Base-by-base conservation (phyloP, 2,113 vertebrate genomes). In the Verasper variegatus region DNA sequence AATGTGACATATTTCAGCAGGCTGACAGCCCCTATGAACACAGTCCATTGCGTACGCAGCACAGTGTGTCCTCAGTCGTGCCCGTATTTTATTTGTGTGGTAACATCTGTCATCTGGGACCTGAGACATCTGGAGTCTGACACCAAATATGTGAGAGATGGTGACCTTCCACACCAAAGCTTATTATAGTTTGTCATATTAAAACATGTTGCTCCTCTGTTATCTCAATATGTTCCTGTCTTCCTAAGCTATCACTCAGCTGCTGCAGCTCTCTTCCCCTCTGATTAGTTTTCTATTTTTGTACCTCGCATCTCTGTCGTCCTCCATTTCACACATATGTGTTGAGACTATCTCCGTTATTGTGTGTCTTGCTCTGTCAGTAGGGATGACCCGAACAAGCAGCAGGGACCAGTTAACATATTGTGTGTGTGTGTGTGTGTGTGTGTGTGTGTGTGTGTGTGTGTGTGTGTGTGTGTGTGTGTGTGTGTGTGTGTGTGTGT, bases 21-120 rank as follows among this genome's bases (percentile, higher is more conserved):
- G 47, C 71, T 62, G 52, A 76, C 69, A 65, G 66, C 26, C 51
- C 68, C 65, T 61, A 17, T 70, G 58, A 59, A 64, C 26, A 51
- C 17, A 7, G 23, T 21, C 11, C 47, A 52, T 37, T 80, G 64
- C 15, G 0, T 4, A 5, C 51, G 45, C 40, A 62, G 27, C 20
- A 13, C 45, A 68, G 26, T 35, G n/a, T 54, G n/a, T 54, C 60
- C 27, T 35, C n/a, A 84, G n/a, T 62, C 68, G 49, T 69, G 64
- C 23, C 45, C 60, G 37, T 82, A 37, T 74, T 67, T 68, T 74
- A 71, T 82, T 70, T 84, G 68, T 47, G 71, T 60, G 64, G 77
- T 68, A 68, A 74, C 74, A 82, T 80, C 69, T 81, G 78, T 82
- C 80, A 64, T n/a, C 52, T n/a, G 60, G 54, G 52, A 82, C 73